Conservation (phyloP, 1,140 invertebrate genomes). For the Hyles vespertilio region DNA sequence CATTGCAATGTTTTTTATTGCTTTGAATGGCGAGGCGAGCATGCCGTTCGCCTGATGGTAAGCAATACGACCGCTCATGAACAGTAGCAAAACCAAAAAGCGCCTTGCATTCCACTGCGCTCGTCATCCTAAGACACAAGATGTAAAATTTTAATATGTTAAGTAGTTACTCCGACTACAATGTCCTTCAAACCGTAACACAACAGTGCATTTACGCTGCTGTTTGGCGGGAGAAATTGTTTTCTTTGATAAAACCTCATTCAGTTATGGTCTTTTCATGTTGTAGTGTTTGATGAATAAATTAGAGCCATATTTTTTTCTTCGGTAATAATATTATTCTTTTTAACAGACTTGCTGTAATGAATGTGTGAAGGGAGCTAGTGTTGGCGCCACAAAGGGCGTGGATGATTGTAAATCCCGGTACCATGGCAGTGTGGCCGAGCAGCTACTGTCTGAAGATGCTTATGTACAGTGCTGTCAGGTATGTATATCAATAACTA, state of each 20-base stretch:
- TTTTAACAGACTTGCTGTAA: constrained; percentile 50
- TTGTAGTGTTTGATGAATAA: background rate
- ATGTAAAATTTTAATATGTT: no score
- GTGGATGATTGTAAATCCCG: constrained; percentile 17
- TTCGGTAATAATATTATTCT: background rate
- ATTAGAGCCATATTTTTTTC: background rate
- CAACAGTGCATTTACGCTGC: no score
- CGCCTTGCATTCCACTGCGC: no score
- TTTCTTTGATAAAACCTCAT: background rate
- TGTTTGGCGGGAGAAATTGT: no score
- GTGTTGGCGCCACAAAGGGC: constrained; percentile 22
- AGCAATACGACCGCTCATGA: no score
- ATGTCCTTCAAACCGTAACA: no score
- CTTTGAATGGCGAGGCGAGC: no score
- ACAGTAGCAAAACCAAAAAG: no score
- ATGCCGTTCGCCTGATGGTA: no score
- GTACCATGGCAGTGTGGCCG: constrained; percentile 26
- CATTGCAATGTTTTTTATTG: background rate
- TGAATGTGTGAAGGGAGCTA: constrained; percentile 40
- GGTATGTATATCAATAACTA: constrained; percentile 24
- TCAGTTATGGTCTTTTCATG: background rate
- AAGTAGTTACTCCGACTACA: no score
- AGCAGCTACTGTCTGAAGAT: constrained; percentile 39
- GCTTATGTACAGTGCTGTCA: constrained; percentile 51
- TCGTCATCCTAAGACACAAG: no score